Conservation (phyloP, 2,888 invertebrate species). For the Lithophane socia region DNA sequence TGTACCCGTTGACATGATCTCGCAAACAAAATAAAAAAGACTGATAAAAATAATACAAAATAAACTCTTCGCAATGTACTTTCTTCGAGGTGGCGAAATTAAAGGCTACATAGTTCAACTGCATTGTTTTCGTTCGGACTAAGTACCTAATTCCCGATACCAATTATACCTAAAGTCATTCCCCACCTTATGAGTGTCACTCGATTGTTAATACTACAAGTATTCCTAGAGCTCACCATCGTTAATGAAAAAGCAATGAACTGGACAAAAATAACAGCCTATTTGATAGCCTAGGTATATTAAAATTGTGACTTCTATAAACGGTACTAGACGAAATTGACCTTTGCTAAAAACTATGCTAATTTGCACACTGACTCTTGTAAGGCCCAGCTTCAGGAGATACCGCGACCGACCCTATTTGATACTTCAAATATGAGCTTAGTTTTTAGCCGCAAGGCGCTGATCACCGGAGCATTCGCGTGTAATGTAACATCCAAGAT, state of each 20-base stretch:
- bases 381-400: slow-evolving; percentile 44
- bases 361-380: slow-evolving; percentile 67
- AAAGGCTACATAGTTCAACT: slow-evolving; percentile 59
- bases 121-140: slow-evolving; percentile 62
- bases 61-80: slow-evolving; percentile 64
- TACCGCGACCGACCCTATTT: slow-evolving; percentile 33
- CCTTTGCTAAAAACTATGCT: slow-evolving; percentile 72
- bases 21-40: slow-evolving; percentile 51
- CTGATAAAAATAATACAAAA: slow-evolving; percentile 50
- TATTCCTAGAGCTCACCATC: slow-evolving; percentile 60
- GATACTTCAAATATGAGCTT: slow-evolving; percentile 38
- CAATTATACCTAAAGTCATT: slow-evolving; percentile 67
- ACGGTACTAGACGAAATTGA: slow-evolving; percentile 77
- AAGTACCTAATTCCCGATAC: slow-evolving; percentile 70
- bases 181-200: slow-evolving; percentile 64
- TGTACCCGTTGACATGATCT: slow-evolving; percentile 52
- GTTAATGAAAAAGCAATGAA: slow-evolving; percentile 74
- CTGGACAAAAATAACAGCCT: slow-evolving; percentile 76
- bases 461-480: no score
- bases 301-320: slow-evolving; percentile 77
- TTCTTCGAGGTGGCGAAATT: slow-evolving; percentile 42
- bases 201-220: slow-evolving; percentile 63
- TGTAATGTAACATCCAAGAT: no score
- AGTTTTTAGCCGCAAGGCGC: slow-evolving; percentile 8
- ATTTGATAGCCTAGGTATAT: slow-evolving; percentile 72